Percentiles rank a stretch among this genome's conserved stretches.
phyloP scores from a whole-genome alignment of 2,888 invertebrate species.

The Muschampia plurimacula region DNA sequence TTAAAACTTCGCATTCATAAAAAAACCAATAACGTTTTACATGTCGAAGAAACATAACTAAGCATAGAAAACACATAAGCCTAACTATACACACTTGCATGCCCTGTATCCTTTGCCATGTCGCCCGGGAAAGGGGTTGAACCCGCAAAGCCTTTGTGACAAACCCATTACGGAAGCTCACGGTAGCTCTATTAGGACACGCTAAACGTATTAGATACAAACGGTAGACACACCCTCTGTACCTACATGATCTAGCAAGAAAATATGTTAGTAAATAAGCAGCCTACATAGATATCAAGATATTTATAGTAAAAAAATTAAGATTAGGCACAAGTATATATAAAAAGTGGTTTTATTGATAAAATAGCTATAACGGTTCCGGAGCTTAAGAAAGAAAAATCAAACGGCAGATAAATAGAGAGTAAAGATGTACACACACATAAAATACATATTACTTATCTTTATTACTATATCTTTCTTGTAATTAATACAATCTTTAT shows the following conservation, averaged over 20 bases:
- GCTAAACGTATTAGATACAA: constrained; percentile 6
- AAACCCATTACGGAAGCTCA: constrained; percentile 44
- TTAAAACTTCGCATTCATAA: not conserved
- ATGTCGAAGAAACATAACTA: constrained; percentile 27
- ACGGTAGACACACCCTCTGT: not conserved
- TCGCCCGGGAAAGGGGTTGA: constrained; percentile 7
- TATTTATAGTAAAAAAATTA: too few relatives aligned
- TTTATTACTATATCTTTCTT: too few relatives aligned
- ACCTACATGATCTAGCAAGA: not conserved
- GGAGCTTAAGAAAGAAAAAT: too few relatives aligned
- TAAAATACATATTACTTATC: too few relatives aligned
- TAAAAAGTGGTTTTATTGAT: too few relatives aligned
- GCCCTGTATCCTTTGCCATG: constrained; percentile 27
- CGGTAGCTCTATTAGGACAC: constrained; percentile 41
- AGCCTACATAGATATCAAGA: too few relatives aligned
- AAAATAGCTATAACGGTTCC: too few relatives aligned
- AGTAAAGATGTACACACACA: too few relatives aligned
- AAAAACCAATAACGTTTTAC: constrained; percentile 17
- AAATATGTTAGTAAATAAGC: not conserved
- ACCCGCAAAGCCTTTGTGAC: constrained; percentile 52
- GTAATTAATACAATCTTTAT: too few relatives aligned
- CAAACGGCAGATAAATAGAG: too few relatives aligned
- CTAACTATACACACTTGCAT: constrained; percentile 7
- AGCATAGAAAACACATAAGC: not conserved
- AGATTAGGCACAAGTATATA: too few relatives aligned